These are phyloP conservation scores for Tragelaphus eurycerus DNA, from an alignment of 2,797 vertebrate species.

Conservation along the genomic window DNA sequence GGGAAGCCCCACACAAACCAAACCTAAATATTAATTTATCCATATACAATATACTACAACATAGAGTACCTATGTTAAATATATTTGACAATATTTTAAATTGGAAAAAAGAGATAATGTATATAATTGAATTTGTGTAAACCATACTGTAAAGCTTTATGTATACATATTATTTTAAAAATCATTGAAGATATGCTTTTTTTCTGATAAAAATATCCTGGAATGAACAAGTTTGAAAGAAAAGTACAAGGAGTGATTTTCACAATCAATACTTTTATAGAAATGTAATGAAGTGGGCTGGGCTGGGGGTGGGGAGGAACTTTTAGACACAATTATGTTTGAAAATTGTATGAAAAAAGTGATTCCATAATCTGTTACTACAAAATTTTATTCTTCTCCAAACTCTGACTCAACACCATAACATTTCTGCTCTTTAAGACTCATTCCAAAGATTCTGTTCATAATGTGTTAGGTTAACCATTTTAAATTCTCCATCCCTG, in stretches of 20 bases:
- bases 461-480: not conserved
- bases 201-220: not conserved
- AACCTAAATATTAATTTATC: not conserved
- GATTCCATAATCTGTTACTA: not conserved
- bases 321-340: not conserved
- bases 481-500: conserved; percentile 22
- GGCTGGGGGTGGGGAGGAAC: not conserved
- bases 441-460: not conserved
- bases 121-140: not conserved
- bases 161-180: not conserved
- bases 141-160: not conserved
- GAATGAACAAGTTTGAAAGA: not conserved
- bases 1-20: not conserved
- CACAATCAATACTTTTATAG: not conserved
- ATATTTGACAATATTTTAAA: not conserved
- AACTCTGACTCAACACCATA: not conserved
- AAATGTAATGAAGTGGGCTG: not conserved
- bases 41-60: not conserved
- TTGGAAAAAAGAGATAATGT: not conserved
- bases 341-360: not conserved
- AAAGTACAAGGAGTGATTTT: not conserved
- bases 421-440: not conserved
- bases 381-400: not conserved
- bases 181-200: not conserved
- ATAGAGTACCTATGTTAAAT: not conserved